A percentile compares a stretch with the other conserved stretches of the same genome.
phyloP scores from a whole-genome alignment of 1,140 invertebrate genomes.

The Ostrea denselamellosa region DNA sequence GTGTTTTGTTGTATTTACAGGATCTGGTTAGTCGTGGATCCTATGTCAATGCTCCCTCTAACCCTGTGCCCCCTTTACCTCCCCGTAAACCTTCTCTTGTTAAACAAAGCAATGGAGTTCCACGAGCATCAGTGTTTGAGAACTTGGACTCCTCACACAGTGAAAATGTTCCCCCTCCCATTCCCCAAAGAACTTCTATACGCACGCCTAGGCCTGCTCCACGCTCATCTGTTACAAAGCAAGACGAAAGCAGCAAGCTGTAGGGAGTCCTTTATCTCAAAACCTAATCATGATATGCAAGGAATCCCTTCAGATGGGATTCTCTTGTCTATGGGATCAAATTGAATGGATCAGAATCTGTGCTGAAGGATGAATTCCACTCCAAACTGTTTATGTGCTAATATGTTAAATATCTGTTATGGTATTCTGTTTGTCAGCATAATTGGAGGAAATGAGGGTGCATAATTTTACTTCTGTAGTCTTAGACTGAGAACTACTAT shows the following conservation, averaged over 20 bases:
- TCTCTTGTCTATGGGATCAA: neutral
- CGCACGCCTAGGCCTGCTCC: neutral
- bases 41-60: neutral
- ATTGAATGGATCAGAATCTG: neutral
- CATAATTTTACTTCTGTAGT: neutral
- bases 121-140: neutral
- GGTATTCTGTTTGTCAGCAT: neutral
- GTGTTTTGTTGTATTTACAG: neutral
- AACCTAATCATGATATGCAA: neutral
- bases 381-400: neutral
- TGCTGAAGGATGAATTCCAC: neutral
- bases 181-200: constrained; percentile 12
- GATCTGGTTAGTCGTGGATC: neutral
- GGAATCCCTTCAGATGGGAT: neutral
- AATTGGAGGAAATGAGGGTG: neutral
- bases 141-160: neutral
- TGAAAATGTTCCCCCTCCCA: neutral
- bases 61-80: neutral
- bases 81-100: constrained; percentile 10
- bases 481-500: neutral
- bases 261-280: neutral
- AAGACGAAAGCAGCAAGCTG: neutral
- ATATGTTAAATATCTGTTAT: neutral
- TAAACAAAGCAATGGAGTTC: neutral
- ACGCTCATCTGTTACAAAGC: neutral